Base-by-base conservation (phyloP, 1,140 invertebrate species). In the Calephelis virginiensis region DNA sequence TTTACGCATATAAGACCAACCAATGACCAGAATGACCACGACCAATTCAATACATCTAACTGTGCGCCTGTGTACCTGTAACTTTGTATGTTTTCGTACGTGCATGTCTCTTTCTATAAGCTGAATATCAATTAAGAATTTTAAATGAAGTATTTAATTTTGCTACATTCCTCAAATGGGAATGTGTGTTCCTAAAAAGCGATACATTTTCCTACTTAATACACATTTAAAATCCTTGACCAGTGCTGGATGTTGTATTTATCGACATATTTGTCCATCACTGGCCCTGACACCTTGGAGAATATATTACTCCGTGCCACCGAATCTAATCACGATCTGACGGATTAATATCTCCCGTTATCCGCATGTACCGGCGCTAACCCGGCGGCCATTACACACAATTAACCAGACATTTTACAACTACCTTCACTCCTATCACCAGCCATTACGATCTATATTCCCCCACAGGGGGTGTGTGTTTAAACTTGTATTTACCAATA, bases 241-340 rank as follows among this genome's bases (percentile, higher is more conserved):
- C 53, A 59, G 28, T 28, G 28, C 4, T 37, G 12, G 28, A 28
- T 8, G 14, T 13, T 17, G 8, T 12, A 12, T 37, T 38, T 70
- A 75, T 78, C 73, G 78, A 77, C 72, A 72, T 48, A 49, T 10
- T 43, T 12, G 6, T 13, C 37, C 74, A 72, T 74, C 78, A 69
- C 78, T 83, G 74, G 49, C 43, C 28, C 75, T 74, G 80, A 83
- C 86, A 87, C 86, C 85, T 86, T 87, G 62, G 72, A 71, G 80
- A 86, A 85, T 86, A 86, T 85, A 87, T 86, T 85, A 87, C 83
- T 86, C 76, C 86, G 86, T 87, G 86, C 86, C 83, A 78, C 81
- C 77, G 86, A 89, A 89, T 89, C 83, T 89, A 89, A 89, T 89
- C 86, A 86, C 77, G 73, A 87, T 85, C 84, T 86, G 85, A 84